These are phyloP conservation scores for Dusona sp. DNA, from an alignment of 2,888 invertebrate genomes.

Conservation along the genomic window DNA sequence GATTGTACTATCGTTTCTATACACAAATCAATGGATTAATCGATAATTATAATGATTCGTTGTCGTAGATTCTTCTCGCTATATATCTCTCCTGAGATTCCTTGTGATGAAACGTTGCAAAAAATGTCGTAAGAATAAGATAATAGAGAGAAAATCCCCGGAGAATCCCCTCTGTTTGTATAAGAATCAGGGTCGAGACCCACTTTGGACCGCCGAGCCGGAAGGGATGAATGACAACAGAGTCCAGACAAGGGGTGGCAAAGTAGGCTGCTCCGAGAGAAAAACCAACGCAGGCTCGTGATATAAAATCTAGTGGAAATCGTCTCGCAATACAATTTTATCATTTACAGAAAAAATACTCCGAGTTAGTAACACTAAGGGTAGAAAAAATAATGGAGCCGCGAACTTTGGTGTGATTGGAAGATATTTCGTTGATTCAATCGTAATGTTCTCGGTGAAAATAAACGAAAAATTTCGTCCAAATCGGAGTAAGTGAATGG, in stretches of 20 bases:
- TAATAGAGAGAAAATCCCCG: conserved; percentile 16
- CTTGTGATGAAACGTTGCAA: conserved; percentile 41
- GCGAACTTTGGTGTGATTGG: neutral
- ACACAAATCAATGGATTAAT: neutral
- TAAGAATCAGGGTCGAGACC: conserved; percentile 63
- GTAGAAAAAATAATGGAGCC: neutral
- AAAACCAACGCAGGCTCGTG: conserved; percentile 28
- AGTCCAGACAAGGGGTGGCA: conserved; percentile 45
- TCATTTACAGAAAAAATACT: neutral
- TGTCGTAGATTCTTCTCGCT: neutral
- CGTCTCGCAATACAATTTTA: neutral
- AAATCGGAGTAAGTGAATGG: neutral
- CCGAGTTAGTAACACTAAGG: neutral
- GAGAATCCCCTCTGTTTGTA: conserved; percentile 49
- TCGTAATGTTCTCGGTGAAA: neutral
- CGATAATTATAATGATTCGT: conserved; percentile 1
- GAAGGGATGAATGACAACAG: conserved; percentile 60
- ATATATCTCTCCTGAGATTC: neutral
- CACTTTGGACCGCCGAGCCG: conserved; percentile 67
- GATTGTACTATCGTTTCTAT: neutral
- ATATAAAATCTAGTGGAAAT: conserved; percentile 14
- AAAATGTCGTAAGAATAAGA: conserved; percentile 42
- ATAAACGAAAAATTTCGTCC: neutral
- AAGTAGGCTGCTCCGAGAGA: conserved; percentile 59
- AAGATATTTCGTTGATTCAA: neutral